Evolutionary conservation across 2,113 vertebrate genomes (phyloP), one percentile per base, ranked within the genome.

Genomic region (Tachysurus vachellii): DNA sequence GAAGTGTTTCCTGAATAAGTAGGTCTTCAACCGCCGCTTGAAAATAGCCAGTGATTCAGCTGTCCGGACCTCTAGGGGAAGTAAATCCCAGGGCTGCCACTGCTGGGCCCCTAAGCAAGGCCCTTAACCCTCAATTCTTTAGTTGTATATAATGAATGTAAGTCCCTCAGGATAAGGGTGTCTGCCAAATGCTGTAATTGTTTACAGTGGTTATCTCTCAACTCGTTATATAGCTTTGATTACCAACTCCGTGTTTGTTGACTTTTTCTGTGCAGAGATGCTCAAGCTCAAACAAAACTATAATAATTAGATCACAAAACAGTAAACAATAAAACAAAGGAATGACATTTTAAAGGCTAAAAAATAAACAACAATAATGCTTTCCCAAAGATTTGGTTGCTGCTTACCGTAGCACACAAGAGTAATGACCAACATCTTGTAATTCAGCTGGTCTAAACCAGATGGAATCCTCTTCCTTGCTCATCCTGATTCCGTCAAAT

Each of bases 391-490:
- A 71, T 10, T 68, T 21, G 11, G 2, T 53, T 80, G 62, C 23
- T 62, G 61, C 90, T 62, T 86, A 96, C 95, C 95, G 91, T 57
- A 96, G 88, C 13, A 99, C 98, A 88, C 98, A 99, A 89, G 98
- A 98, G 86, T 99, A 99, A 88, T 98, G 97, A 9, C 98, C 98
- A 23, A 95, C 95, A 86, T 99, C 98, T 77, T 98, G 97, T 86
- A 97, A 89, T 90, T 99, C 95, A 0, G 98, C 97, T 10, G 98
- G 98, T 61, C 98, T 95, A 91, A 99, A 99, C 98, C 98, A 99
- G 91, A 99, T 99, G 85, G 97, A 96, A 73, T 99, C 98, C 92
- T 99, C 98, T 90, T 99, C 98, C 93, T 99, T 99, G 95, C 97
- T 99, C 97, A 98, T 99, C 89, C 98, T 95, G 47, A 93, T 94